Conservation (phyloP, 2,797 vertebrate species). For the Todus mexicanus region DNA sequence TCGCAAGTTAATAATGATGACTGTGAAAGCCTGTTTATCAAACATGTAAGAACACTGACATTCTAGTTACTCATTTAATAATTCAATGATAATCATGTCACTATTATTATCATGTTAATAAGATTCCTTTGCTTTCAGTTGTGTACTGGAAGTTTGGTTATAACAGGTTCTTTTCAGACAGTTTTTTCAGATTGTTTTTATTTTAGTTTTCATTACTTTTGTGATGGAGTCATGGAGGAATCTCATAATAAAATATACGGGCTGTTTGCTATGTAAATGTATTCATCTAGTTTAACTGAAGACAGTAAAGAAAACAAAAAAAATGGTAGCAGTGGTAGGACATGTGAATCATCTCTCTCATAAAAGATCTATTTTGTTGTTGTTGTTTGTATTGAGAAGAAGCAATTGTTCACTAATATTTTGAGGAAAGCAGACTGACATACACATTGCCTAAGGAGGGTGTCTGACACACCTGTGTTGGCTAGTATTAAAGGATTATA, state of each 20-base stretch:
- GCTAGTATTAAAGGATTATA: background rate
- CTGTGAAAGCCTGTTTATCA: background rate
- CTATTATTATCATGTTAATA: background rate
- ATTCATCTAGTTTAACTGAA: background rate
- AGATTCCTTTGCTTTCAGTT: background rate
- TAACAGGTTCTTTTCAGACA: background rate
- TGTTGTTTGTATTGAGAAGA: background rate
- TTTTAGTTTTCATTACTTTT: background rate
- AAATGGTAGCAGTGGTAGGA: background rate
- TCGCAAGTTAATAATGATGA: background rate
- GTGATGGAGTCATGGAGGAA: background rate
- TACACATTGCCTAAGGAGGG: background rate
- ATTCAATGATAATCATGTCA: background rate
- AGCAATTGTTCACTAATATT: background rate
- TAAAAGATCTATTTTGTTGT: background rate
- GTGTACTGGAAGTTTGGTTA: background rate
- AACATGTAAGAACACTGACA: background rate
- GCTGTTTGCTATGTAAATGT: background rate
- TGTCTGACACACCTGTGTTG: background rate
- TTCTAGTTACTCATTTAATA: background rate
- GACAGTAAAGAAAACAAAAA: background rate
- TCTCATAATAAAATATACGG: background rate
- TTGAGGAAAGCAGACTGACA: background rate
- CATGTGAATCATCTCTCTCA: background rate
- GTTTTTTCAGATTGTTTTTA: background rate